Conservation (phyloP, 1,140 invertebrate species). For the Diachasmimorpha longicaudata region DNA sequence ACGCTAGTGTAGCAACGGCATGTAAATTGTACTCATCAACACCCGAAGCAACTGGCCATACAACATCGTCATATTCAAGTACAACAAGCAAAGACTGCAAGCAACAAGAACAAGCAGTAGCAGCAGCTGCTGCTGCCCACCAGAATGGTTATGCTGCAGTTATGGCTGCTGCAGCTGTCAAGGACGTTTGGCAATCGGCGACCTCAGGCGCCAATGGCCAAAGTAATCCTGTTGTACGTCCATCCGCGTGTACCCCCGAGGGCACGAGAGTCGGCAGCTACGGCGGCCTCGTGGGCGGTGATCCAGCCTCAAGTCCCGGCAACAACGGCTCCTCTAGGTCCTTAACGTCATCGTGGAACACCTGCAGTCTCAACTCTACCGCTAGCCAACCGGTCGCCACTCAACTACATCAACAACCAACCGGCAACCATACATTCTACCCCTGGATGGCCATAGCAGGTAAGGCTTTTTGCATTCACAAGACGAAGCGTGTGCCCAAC, state of each 20-base stretch:
- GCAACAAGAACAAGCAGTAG: slow-evolving; percentile 70
- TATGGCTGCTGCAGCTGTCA: slow-evolving; percentile 69
- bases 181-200: slow-evolving; percentile 73
- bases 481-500: background rate
- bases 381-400: slow-evolving; percentile 78
- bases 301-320: slow-evolving; percentile 77
- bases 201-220: slow-evolving; percentile 66
- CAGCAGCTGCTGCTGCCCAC: slow-evolving; percentile 67
- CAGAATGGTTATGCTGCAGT: slow-evolving; percentile 73
- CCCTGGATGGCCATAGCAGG: slow-evolving; percentile 99
- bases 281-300: slow-evolving; percentile 73
- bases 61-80: slow-evolving; percentile 67
- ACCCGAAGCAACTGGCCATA: slow-evolving; percentile 65
- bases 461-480: slow-evolving; percentile 65
- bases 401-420: slow-evolving; percentile 85
- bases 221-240: slow-evolving; percentile 74
- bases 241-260: slow-evolving; percentile 86
- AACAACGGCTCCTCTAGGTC: slow-evolving; percentile 71
- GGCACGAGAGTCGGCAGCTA: slow-evolving; percentile 72
- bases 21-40: slow-evolving; percentile 83
- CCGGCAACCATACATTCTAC: slow-evolving; percentile 90
- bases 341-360: slow-evolving; percentile 77
- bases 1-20: slow-evolving; percentile 84
- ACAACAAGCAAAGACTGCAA: slow-evolving; percentile 66
- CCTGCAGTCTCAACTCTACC: slow-evolving; percentile 78